Evolutionary conservation across 2,113 vertebrate species (phyloP), one percentile per base, ranked within the genome.

Genomic region (Choloepus hoffmanni): DNA sequence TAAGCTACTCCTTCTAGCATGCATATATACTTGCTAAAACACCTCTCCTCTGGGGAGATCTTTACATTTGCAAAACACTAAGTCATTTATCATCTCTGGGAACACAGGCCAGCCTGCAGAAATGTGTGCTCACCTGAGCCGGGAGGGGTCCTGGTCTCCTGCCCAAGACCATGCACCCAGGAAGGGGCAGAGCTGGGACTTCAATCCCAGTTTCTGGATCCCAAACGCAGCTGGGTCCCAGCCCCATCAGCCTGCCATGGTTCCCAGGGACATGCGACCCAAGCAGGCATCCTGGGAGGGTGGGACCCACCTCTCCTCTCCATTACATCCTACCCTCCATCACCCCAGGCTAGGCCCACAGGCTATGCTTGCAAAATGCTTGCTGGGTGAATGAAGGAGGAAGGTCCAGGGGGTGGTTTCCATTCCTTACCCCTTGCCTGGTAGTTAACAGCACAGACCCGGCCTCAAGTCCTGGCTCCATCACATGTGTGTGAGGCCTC

Each of bases 1-100:
- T 50, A 45, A 3, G 67, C 43, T 92, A 43, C 28, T 90, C 60
- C 85, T 95, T 94, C 77, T n/a, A 88, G 81, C 85, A 90, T 50
- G 81, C 85, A 90, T 50, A 55, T 2, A 2, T n/a, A 18, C 77
- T 83, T 89, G 82, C 77, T 73, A 60, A 83, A 83, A 23, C 16
- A 3, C 62, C 9, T 89, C 45, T 48, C 16, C 43, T 60, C 77
- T 24, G 23, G 81, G 36, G 65, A 96, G 48, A 55, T 36, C 23
- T 43, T 82, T 58, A 33, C 26, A n/a, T 77, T 43, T 79, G 30
- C 36, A 76, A 85, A 85, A 60, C 63, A 11, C 30, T 9, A 16
- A 68, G 36, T 18, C 15, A 2, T 83, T 83, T 82, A 68, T 85
- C 88, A 67, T 90, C 33, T 26, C 23, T 18, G 45, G 15, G 43